Conservation (phyloP, 2,113 vertebrate species). For the Oxyruncus cristatus region DNA sequence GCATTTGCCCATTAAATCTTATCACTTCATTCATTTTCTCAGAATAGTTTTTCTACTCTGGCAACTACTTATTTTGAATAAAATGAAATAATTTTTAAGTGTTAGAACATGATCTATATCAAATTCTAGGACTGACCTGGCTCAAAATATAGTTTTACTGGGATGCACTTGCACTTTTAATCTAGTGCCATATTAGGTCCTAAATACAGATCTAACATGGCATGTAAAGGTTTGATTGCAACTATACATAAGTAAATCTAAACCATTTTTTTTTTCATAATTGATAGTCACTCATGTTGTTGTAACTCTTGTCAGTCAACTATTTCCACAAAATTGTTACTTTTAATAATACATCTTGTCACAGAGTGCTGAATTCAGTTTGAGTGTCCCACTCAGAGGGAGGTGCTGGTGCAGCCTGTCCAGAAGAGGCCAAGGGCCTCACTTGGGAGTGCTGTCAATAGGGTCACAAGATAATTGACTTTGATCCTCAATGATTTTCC, state of each 20-base stretch:
- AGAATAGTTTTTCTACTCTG: background rate
- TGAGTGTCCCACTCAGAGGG: background rate
- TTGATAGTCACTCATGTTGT: background rate
- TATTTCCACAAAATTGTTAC: background rate
- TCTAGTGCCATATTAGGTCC: background rate
- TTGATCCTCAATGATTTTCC: background rate
- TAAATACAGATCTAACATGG: background rate
- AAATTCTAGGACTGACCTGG: background rate
- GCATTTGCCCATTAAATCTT: background rate
- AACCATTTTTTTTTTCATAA: background rate
- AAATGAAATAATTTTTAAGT: background rate
- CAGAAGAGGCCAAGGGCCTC: background rate
- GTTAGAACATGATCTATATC: background rate
- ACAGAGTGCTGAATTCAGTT: background rate
- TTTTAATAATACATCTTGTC: background rate
- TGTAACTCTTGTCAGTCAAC: background rate
- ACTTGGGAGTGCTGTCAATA: background rate
- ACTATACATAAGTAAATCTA: background rate
- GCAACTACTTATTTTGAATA: background rate
- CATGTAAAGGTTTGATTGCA: background rate
- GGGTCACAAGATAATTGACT: no score
- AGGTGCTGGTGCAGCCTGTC: background rate
- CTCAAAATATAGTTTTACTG: background rate
- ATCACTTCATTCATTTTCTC: background rate
- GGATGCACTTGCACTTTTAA: background rate